These are phyloP conservation scores for Cerastis rubricosa DNA, from an alignment of 2,888 invertebrate species.

Conservation along the genomic window DNA sequence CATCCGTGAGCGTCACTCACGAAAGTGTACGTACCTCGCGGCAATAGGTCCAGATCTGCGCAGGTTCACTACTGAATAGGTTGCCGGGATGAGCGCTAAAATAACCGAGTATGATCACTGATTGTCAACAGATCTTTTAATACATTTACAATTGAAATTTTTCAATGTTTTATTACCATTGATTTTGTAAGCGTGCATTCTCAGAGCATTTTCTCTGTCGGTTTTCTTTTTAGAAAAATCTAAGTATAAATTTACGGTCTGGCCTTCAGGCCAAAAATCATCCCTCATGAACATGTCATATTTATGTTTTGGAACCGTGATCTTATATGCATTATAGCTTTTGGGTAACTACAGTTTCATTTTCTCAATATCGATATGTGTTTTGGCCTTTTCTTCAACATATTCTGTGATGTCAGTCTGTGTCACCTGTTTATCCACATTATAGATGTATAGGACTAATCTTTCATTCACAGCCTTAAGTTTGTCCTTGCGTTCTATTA, in stretches of 20 bases:
- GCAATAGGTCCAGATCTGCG: too few species aligned
- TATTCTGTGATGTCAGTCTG: too few species aligned
- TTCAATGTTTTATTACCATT: conserved; percentile 10
- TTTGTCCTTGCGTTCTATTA: background rate
- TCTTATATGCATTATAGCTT: conserved; percentile 1
- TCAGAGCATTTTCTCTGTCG: background rate
- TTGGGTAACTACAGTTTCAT: conserved; percentile 1
- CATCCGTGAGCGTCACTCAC: too few species aligned
- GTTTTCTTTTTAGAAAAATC: background rate
- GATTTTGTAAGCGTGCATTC: background rate
- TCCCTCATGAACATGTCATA: background rate
- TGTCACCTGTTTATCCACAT: too few species aligned
- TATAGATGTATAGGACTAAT: background rate
- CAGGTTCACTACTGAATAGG: too few species aligned
- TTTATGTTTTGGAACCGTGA: conserved; percentile 9
- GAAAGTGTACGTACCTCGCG: too few species aligned
- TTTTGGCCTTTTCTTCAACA: background rate
- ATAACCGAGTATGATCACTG: too few species aligned
- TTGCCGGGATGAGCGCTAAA: too few species aligned
- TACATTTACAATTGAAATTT: conserved; percentile 15
- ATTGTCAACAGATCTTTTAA: too few species aligned
- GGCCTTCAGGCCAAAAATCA: conserved; percentile 15
- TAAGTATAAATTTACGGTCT: conserved; percentile 9
- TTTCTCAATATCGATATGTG: background rate
- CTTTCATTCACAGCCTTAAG: conserved; percentile 4